Conservation (phyloP, 2,797 vertebrate species). For the Halcyon badia region DNA sequence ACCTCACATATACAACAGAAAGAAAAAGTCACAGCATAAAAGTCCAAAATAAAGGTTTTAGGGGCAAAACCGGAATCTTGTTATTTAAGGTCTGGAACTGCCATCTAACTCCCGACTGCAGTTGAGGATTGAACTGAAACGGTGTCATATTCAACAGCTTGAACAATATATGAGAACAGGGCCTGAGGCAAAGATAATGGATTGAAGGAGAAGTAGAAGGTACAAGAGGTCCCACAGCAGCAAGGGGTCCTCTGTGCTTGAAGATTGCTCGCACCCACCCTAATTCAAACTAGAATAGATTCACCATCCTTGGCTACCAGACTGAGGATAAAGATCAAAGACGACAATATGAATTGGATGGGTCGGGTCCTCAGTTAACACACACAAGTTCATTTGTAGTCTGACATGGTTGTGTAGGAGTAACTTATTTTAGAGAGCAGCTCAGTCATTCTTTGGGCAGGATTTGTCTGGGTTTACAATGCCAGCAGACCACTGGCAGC, state of each 20-base stretch:
- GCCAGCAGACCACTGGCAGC: not conserved
- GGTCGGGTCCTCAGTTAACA: not conserved
- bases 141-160: not conserved
- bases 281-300: not conserved
- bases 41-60: not conserved
- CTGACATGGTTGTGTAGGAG: rapidly evolving
- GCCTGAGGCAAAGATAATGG: not conserved
- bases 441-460: not conserved
- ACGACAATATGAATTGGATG: not conserved
- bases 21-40: not conserved
- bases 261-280: not conserved
- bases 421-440: not conserved
- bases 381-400: rapidly evolving
- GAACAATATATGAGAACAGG: not conserved
- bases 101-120: not conserved
- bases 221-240: not conserved
- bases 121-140: not conserved
- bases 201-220: not conserved
- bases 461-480: not conserved
- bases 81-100: not conserved
- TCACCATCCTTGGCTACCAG: not conserved
- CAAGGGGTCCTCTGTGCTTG: not conserved
- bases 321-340: rapidly evolving
- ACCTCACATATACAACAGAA: not conserved
- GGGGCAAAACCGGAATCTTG: not conserved